Base-by-base conservation (phyloP, 2,797 vertebrate species). In the Crocodylus rhombifer region DNA sequence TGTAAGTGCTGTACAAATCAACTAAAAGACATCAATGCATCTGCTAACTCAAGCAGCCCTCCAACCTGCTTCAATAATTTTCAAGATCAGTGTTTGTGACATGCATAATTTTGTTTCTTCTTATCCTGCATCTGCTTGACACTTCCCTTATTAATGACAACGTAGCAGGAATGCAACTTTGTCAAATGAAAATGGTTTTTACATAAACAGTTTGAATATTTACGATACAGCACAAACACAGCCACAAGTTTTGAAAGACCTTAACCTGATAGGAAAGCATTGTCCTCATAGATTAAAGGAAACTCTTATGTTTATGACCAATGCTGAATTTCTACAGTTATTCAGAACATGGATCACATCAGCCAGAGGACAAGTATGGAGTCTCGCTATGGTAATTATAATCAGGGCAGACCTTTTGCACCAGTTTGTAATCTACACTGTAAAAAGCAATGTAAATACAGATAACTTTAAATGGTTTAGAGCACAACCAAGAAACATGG, bases 401-500 rank as follows among this genome's bases (percentile, higher is more conserved):
- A 98, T 99, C 99, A 2, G 99, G 99, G 94, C 99, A 99, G 87
- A 99, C 99, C 97, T 99, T 99, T 91, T 99, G 99, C 97, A 99
- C 99, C 97, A 99, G 99, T 98, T 99, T 99, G 96, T 99, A 99
- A 97, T 99, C 99, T 69, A 99, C 98, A 36, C 99, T 99, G 98
- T 99, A 99, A 97, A 99, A 99, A 84, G 99, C 99, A 73, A 99
- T 99, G 96, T 99, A 99, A 97, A 99, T 99, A 98, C 99, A 99
- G 97, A 99, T 99, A 92, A 99, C 99, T 97, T 99, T 99, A 96
- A 99, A 99, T 20, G 99, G 99, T 96, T 99, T 99, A 4, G 99
- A 99, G 95, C 99, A 99, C 96, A 99, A 97, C 99, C 99, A 99
- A 96, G 99, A 99, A 84, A 99, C 99, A 30, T 99, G 99, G 97